Evolutionary conservation across 2,113 vertebrate species (phyloP).

Genomic region (Benitochromis conjunctus): DNA sequence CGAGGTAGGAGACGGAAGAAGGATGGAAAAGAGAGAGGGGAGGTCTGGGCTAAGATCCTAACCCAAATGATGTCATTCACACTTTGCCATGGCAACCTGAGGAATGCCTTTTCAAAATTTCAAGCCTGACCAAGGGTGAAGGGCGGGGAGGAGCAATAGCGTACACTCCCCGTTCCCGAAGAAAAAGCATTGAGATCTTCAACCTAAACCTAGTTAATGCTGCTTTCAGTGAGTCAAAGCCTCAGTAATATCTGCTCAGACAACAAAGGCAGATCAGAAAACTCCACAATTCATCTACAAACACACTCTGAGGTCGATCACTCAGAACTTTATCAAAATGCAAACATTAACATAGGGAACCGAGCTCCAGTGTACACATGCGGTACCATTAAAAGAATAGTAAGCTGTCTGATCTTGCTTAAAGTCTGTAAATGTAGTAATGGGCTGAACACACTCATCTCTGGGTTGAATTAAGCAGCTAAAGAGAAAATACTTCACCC

Average conservation of each 20-base stretch:
- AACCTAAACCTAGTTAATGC: conserved; percentile 20
- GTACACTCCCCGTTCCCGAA: neutral
- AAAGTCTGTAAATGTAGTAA: neutral
- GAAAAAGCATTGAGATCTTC: conserved; percentile 21
- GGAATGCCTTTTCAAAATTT: conserved; percentile 64
- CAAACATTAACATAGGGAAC: neutral
- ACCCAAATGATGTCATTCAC: conserved; percentile 64
- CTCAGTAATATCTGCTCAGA: neutral
- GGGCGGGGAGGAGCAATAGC: neutral
- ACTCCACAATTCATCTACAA: neutral
- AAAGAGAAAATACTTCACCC: neutral
- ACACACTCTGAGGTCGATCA: neutral
- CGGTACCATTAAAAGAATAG: neutral
- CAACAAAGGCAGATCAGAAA: neutral
- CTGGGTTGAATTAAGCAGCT: neutral
- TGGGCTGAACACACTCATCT: neutral
- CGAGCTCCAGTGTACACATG: neutral
- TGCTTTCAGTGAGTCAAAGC: conserved; percentile 16
- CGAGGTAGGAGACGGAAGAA: conserved; percentile 7
- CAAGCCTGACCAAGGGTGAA: neutral
- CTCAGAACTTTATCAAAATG: neutral
- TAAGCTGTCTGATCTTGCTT: neutral
- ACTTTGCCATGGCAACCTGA: conserved; percentile 68
- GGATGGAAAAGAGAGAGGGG: conserved; percentile 27
- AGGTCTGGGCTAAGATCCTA: conserved; percentile 43